Base-by-base conservation (phyloP, 2,797 vertebrate species). In the Catostomus latipinnis region DNA sequence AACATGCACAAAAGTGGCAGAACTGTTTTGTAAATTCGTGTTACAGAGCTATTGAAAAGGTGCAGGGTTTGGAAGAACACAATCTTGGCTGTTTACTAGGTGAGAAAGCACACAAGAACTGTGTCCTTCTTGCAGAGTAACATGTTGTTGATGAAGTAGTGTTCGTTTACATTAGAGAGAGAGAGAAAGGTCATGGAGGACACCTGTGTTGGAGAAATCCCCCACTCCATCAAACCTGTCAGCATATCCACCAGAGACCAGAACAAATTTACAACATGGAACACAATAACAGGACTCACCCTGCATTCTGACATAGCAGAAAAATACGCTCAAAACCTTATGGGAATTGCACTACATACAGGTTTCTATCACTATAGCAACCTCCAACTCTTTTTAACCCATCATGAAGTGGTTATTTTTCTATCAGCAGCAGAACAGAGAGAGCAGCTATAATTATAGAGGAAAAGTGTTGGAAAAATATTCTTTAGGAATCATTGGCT, bases 381-480 rank as follows among this genome's bases (percentile, higher is more conserved):
- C 60, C 65, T 65, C 80, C 74, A 82, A 88, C 83, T 67, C 84
- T 89, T 87, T 91, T 84, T 87, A 90, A 89, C 88, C 90, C 83
- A 87, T 92, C 91, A 91, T 92, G 89, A 93, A 90, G 83, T 54
- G 6, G 49, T 86, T 84, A 83, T 86, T 83, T 84, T 86, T 77
- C 83, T 84, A 82, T 82, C 83, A 74, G 82, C 90, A 86, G 76
- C 83, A 76, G 85, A 81, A 90, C 88, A 80, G 85, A 76, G 78
- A 81, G 88, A 84, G 69, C 77, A 86, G 86, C 86, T 80, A 86
- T 92, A 93, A 92, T 93, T 88, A 88, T 87, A 86, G 84, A 71
- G 84, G 88, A 73, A 86, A 89, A 89, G 89, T 92, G 91, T 92
- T 91, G 91, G 90, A 90, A 86, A 85, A 85, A 74, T 74, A 60